A percentile compares a stretch with the other conserved stretches of the same genome.
Conservation (phyloP, 1,140 invertebrate genomes). For the Heliconius congener region DNA sequence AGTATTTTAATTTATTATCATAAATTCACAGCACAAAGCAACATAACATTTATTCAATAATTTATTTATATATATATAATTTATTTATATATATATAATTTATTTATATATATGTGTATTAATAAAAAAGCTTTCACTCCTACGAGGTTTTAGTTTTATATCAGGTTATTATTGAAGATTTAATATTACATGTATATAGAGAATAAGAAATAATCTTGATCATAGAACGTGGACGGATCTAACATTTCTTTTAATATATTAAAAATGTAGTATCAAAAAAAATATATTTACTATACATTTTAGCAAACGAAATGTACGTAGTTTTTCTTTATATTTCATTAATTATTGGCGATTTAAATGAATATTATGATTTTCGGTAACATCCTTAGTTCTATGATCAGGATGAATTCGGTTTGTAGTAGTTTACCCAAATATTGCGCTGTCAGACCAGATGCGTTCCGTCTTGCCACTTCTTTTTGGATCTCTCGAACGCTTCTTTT, state of each 20-base stretch:
- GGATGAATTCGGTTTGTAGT: neutral
- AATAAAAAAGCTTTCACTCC: neutral
- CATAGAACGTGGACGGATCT: neutral
- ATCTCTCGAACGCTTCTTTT: constrained; percentile 84
- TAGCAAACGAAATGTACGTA: neutral
- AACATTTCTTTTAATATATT: no score
- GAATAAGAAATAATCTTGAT: neutral
- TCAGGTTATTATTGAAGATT: neutral
- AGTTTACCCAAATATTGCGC: neutral
- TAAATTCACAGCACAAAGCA: constrained; percentile 27
- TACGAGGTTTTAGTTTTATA: neutral
- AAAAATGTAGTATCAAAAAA: no score
- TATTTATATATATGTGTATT: neutral
- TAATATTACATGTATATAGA: neutral
- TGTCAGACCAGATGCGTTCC: constrained; percentile 51
- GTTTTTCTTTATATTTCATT: neutral
- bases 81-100: neutral
- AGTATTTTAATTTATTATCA: constrained; percentile 3
- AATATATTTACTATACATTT: neutral
- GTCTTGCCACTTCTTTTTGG: constrained; percentile 81
- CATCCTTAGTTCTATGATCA: neutral
- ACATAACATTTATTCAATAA: neutral
- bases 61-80: neutral
- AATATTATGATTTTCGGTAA: neutral
- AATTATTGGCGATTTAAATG: neutral